phyloP scores from a whole-genome alignment of 2,113 vertebrate species.

The Tachysurus fulvidraco region DNA sequence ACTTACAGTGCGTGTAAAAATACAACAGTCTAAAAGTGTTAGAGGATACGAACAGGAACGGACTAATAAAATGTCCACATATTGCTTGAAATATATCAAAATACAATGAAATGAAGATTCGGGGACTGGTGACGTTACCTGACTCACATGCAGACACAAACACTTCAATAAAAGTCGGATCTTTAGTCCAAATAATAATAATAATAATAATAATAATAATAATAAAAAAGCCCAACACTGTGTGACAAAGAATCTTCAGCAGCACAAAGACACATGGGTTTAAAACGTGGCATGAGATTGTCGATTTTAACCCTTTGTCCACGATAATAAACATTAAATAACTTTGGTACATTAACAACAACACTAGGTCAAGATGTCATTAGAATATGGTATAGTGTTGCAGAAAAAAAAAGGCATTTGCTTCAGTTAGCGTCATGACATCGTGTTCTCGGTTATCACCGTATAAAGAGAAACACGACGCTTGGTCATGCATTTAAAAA shows the following conservation, averaged over 20 bases:
- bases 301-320: background rate
- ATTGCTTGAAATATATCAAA: constrained; percentile 39
- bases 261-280: constrained; percentile 18
- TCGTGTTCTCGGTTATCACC: background rate
- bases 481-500: constrained; percentile 4
- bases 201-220: too few relatives aligned
- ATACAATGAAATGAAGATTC: background rate
- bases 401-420: background rate
- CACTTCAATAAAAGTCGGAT: background rate
- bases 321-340: background rate
- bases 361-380: background rate
- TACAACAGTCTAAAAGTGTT: constrained; percentile 24
- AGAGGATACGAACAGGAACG: constrained; percentile 31
- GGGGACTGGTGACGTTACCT: background rate
- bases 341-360: constrained; percentile 36
- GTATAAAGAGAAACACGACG: background rate
- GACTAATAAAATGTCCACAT: constrained; percentile 16
- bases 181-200: background rate
- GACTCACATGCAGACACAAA: background rate
- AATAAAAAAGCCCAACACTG: background rate
- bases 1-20: constrained; percentile 45
- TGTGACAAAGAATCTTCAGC: background rate
- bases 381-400: constrained; percentile 21
- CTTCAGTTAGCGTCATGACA: constrained; percentile 6
- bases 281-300: constrained; percentile 11